Evolutionary conservation across 2,113 vertebrate species (phyloP).

Genomic region (Taxidea taxus): DNA sequence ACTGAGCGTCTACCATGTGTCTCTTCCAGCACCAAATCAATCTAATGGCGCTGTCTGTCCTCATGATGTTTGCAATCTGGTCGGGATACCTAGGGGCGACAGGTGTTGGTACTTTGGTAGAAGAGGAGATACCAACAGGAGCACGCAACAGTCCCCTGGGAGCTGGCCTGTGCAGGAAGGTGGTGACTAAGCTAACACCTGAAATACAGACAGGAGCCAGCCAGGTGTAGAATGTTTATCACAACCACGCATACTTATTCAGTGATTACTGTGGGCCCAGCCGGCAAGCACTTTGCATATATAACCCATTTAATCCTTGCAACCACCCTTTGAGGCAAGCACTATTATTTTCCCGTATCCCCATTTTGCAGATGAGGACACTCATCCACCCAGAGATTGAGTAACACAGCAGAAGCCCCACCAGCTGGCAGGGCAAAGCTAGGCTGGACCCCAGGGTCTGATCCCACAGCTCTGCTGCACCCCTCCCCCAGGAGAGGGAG

Average conservation of each 20-base stretch:
- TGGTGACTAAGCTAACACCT: constrained; percentile 18
- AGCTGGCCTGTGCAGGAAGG: neutral
- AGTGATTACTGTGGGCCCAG: neutral
- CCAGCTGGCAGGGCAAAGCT: neutral
- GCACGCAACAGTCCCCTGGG: neutral
- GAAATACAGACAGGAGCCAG: constrained; percentile 13
- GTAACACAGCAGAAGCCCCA: neutral
- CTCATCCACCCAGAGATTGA: neutral
- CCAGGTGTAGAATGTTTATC: neutral
- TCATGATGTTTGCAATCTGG: neutral
- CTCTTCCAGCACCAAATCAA: neutral
- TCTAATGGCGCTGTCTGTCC: neutral
- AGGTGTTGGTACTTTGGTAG: neutral
- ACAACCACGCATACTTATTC: neutral
- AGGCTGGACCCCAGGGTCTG: neutral
- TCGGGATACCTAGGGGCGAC: neutral
- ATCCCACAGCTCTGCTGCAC: neutral
- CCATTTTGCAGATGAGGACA: neutral
- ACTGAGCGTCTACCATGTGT: neutral
- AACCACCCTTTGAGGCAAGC: neutral
- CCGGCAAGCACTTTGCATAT: neutral
- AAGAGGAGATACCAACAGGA: neutral
- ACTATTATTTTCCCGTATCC: neutral
- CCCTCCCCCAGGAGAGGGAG: neutral
- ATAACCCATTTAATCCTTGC: neutral